Base-by-base conservation (phyloP, 2,888 invertebrate genomes). In the Meghimatium bilineatum region DNA sequence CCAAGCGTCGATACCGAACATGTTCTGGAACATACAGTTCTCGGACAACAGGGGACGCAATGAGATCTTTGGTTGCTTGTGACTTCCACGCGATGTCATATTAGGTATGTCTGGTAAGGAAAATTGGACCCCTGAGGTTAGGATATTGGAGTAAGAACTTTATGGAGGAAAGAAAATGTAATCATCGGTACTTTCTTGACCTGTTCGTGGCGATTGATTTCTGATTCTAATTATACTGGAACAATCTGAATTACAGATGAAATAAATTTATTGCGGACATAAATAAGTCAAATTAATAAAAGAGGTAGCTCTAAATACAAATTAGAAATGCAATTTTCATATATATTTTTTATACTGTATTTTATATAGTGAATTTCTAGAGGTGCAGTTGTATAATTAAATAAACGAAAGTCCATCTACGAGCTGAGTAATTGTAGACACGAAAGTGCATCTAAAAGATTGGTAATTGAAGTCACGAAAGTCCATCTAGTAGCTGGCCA, bases 121-220 rank as follows among this genome's bases (percentile, higher is more conserved):
- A 1, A 52, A 74, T 26, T n/a, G 5, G 52, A 23, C 10, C 52
- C 52, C 2, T 20, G 23, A 10, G 74, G 52, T 5, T 32, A 20
- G 20, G 20, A 32, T 74, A 29, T 32, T 74, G 32, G 26, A 38
- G 52, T 14, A 74, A 74, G 74, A 52, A 74, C 44, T 44, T 32
- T 49, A 29, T 44, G 44, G 29, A 72, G 72, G n/a, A 72, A 74
- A n/a, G 34, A 32, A 17, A 74, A 74, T 26, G 49, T 49, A 72
- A 74, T 52, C 20, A 8, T 1, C 52, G 49, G 3, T 74, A 29
- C 17, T 6, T 49, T 14, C 17, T n/a, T 49, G 29, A n/a, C 71
- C 32, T 20, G 52, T 52, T 52, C 6, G 17, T 20, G 20, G 52
- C 32, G 34, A 52, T 52, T 74, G 32, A 49, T 52, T 74, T 52